phyloP scores from a whole-genome alignment of 2,888 invertebrate species.

The Callimorpha dominula region DNA sequence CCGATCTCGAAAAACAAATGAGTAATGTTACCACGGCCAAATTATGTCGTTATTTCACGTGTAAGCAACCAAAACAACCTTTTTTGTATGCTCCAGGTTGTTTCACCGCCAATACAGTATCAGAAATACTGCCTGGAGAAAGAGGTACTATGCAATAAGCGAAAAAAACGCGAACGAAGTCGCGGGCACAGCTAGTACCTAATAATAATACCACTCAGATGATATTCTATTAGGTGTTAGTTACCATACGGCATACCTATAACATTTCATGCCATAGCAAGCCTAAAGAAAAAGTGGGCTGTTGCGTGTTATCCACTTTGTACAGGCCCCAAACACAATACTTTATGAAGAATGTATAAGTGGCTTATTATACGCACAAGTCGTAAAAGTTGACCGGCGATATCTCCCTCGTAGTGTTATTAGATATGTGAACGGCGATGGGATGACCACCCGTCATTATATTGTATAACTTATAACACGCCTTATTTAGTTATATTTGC shows the following conservation, averaged over 20 bases:
- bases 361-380: slow-evolving; percentile 14
- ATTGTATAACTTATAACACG: not conserved
- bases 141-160: too few species aligned
- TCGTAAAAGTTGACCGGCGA: slow-evolving; percentile 11
- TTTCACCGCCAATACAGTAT: too few species aligned
- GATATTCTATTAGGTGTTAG: not conserved
- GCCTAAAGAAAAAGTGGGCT: not conserved
- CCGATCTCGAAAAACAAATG: too few species aligned
- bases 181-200: too few species aligned
- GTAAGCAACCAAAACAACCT: too few species aligned
- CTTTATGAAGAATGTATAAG: slow-evolving; percentile 14
- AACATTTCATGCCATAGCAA: not conserved
- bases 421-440: slow-evolving; percentile 3
- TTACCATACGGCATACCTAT: not conserved
- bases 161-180: too few species aligned
- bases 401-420: slow-evolving; percentile 5
- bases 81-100: too few species aligned
- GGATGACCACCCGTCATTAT: slow-evolving; percentile 10
- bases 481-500: not conserved
- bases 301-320: not conserved
- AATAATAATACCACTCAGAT: not conserved
- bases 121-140: too few species aligned
- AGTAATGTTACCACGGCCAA: too few species aligned
- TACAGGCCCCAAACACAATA: slow-evolving; percentile 7
- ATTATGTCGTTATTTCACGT: too few species aligned